Evolutionary conservation across 2,888 invertebrate genomes (phyloP), one percentile per base, ranked within the genome.

Genomic region (Pandemis cinnamomeana): DNA sequence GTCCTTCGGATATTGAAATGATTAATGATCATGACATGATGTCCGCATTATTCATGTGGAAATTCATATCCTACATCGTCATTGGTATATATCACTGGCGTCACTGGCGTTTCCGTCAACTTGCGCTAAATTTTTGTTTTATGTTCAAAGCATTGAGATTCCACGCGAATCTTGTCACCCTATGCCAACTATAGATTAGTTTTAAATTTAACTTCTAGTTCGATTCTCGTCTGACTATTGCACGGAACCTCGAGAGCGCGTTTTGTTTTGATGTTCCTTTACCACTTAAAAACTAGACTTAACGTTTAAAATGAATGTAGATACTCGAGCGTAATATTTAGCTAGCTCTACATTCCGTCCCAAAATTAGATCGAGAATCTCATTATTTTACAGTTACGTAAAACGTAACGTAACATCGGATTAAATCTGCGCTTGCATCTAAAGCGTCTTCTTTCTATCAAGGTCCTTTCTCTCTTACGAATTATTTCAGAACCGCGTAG

Each of bases 401-500:
- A 73, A 73, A 64, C 53, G 64, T 64, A 63, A 66, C 64, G 69
- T 62, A 71, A 70, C 67, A 61, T 58, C 63, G 20, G 61, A 64
- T 72, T 64, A 70, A 48, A 53, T 44, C 70, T 27, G 36, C n/a
- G 13, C 27, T 42, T 70, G 15, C 53, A 60, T 64, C 72, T 66
- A 36, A 72, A 67, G 15, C 46, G 67, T 62, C 41, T 51, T 10
- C 20, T 61, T 10, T 48, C 20, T 61, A 74, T 74, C 74, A 74
- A 74, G 74, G 74, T 71, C 67, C 62, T 70, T 67, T 66, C 66
- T 60, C 70, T 64, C 58, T 5, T 58, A 58, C 48, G 58, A 44
- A 67, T 15, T 66, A 46, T 71, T 74, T 74, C 70, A 67, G 74
- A 71, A 60, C 15, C 36, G 74, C 71, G 74, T 74, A 55, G 74